These are phyloP conservation scores for Lates japonicus DNA, from an alignment of 2,797 vertebrate species.

Conservation along the genomic window DNA sequence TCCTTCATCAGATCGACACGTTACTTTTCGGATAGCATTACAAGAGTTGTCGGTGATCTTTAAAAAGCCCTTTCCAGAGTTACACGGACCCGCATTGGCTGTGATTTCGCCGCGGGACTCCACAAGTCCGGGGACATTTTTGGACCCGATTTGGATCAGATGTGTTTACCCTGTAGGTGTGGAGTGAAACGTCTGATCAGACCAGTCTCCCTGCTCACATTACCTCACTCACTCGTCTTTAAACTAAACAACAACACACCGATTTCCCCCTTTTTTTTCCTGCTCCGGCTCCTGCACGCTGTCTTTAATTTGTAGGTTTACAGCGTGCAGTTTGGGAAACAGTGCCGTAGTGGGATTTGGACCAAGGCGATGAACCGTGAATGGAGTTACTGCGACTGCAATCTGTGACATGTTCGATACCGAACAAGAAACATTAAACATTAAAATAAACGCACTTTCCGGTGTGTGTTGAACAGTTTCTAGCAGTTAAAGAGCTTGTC, in stretches of 20 bases:
- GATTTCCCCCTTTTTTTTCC: not conserved
- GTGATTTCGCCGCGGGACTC: not conserved
- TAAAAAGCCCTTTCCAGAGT: too few species aligned
- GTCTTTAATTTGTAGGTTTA: not conserved
- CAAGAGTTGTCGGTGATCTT: not conserved
- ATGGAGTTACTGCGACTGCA: conserved; percentile 42
- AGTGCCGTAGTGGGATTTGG: conserved; percentile 3
- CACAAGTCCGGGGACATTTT: not conserved
- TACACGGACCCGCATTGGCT: not conserved
- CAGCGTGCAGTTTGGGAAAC: conserved; percentile 10
- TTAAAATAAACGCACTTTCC: too few species aligned
- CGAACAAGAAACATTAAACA: not conserved
- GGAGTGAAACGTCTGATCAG: conserved; percentile 11
- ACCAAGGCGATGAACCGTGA: conserved; percentile 28
- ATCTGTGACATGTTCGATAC: not conserved
- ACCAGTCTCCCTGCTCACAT: conserved; percentile 4
- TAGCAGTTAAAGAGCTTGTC: not conserved
- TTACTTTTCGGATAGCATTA: not conserved
- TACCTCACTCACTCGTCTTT: not conserved
- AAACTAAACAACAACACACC: not conserved
- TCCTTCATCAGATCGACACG: too few species aligned
- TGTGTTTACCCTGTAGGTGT: conserved; percentile 32
- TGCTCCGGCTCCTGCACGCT: too few species aligned
- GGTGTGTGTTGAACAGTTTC: not conserved
- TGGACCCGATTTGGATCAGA: not conserved